Percentiles rank a stretch among this genome's conserved stretches.
Evolutionary conservation across 1,140 invertebrate genomes (phyloP).

Genomic region (Homarus americanus): DNA sequence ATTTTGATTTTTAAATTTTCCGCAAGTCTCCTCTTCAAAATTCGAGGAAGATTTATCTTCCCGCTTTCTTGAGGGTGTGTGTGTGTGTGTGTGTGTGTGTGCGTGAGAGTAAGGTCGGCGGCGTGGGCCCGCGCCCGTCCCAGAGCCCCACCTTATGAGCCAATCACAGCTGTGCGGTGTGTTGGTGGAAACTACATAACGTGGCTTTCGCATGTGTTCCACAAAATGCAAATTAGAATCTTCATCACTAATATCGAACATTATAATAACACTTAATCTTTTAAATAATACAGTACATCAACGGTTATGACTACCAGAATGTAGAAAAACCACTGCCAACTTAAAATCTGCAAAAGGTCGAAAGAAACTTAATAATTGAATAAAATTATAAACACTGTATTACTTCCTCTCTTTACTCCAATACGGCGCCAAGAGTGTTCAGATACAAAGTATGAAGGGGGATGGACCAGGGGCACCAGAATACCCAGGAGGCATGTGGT

Average conservation of each 20-base stretch:
- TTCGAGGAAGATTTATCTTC: slow-evolving; percentile 12
- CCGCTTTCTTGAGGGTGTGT: slow-evolving; percentile 58
- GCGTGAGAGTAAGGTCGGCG: slow-evolving; percentile 28
- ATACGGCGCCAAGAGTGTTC: slow-evolving; percentile 7
- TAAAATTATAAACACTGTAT: neutral
- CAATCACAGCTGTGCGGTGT: slow-evolving; percentile 54
- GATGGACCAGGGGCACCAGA: slow-evolving; percentile 16
- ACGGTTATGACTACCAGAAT: too few relatives aligned
- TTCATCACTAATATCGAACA: too few relatives aligned
- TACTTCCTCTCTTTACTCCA: neutral
- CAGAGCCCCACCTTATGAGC: slow-evolving; percentile 59
- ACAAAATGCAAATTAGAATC: slow-evolving; percentile 36
- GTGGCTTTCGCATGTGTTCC: slow-evolving; percentile 24
- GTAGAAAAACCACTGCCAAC: too few relatives aligned
- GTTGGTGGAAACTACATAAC: slow-evolving; percentile 37
- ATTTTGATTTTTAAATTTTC: neutral
- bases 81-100: too few relatives aligned
- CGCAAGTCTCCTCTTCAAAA: neutral
- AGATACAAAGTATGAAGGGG: slow-evolving; percentile 28
- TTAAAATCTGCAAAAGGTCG: neutral
- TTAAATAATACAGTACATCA: too few relatives aligned
- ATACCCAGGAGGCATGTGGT: slow-evolving; percentile 62
- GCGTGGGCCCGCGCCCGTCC: slow-evolving; percentile 15
- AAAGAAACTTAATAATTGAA: neutral
- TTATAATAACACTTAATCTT: too few relatives aligned